Evolutionary conservation across 2,797 vertebrate species (phyloP).

Genomic region (Emys orbicularis): DNA sequence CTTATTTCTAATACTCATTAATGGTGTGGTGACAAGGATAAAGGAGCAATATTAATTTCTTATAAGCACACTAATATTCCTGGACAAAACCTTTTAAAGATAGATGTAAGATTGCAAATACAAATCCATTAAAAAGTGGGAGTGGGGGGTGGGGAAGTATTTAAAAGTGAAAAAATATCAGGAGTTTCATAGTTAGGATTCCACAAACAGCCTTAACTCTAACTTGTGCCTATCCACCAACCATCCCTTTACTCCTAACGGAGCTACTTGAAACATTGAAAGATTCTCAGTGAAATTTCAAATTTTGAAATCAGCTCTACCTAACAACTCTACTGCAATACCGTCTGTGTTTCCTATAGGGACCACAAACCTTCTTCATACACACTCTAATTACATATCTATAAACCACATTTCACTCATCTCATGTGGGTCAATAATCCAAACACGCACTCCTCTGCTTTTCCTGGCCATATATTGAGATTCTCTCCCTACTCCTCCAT

Average conservation of each 20-base stretch:
- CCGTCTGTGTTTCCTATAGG: neutral
- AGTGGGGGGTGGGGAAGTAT: fast-evolving
- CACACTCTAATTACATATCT: neutral
- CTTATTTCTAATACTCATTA: constrained; percentile 19
- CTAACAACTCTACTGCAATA: neutral
- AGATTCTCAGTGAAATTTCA: neutral
- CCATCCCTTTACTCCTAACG: neutral
- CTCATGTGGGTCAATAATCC: neutral
- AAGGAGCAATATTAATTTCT: neutral
- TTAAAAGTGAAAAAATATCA: neutral
- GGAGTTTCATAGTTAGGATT: neutral
- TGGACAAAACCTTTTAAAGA: neutral
- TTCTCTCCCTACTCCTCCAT: neutral
- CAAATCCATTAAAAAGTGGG: neutral
- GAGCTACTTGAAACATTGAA: neutral
- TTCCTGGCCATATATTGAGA: neutral
- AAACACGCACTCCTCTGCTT: neutral
- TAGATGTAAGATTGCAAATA: neutral
- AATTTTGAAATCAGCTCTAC: neutral
- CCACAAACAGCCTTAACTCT: neutral
- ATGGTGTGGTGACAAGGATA: neutral
- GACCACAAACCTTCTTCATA: neutral
- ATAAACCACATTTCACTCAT: neutral
- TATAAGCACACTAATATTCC: neutral
- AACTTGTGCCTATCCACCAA: neutral